A percentile compares a stretch with the other conserved stretches of the same genome.
Conservation (phyloP, 37 sponge, comb jelly and placozoan genomes). For the Diacarnus erythraeanus region DNA sequence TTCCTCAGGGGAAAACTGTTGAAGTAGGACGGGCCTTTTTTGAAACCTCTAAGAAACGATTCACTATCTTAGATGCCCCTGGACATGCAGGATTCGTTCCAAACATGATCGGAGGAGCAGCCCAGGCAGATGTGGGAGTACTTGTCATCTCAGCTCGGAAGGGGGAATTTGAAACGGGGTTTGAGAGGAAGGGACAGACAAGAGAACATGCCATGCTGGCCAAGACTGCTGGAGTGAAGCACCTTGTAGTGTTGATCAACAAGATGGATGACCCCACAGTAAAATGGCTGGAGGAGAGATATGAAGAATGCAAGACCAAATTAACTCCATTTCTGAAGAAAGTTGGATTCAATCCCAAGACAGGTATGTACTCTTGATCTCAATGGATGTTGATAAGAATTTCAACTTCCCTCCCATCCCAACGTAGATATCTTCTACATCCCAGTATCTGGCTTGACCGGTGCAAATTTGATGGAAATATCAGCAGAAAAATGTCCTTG, state of each 20-base stretch:
- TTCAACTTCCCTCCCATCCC: not conserved
- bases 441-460: slow-evolving; percentile 93
- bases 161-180: slow-evolving; percentile 99
- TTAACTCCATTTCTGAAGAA: slow-evolving; percentile 94
- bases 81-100: slow-evolving; percentile 98
- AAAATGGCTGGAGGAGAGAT: slow-evolving; percentile 84
- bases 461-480: slow-evolving; percentile 84
- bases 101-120: slow-evolving; percentile 98
- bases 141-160: slow-evolving; percentile 96
- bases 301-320: slow-evolving; percentile 92
- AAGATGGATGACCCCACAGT: slow-evolving; percentile 99
- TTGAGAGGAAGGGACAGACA: slow-evolving; percentile 96
- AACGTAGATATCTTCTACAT: slow-evolving; percentile 84
- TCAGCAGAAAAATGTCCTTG: slow-evolving; percentile 66
- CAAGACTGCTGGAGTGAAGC: slow-evolving; percentile 98
- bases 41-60: slow-evolving; percentile 95
- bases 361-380: slow-evolving; percentile 42
- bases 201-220: slow-evolving; percentile 98
- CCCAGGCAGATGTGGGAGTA: slow-evolving; percentile 96
- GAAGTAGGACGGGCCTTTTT: slow-evolving; percentile 95
- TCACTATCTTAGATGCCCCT: slow-evolving; percentile 97
- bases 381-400: too few species aligned
- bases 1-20: slow-evolving; percentile 93
- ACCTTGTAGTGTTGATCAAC: slow-evolving; percentile 93
- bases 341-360: slow-evolving; percentile 94